Conservation (phyloP, 2,113 vertebrate genomes). For the Eonycteris spelaea region DNA sequence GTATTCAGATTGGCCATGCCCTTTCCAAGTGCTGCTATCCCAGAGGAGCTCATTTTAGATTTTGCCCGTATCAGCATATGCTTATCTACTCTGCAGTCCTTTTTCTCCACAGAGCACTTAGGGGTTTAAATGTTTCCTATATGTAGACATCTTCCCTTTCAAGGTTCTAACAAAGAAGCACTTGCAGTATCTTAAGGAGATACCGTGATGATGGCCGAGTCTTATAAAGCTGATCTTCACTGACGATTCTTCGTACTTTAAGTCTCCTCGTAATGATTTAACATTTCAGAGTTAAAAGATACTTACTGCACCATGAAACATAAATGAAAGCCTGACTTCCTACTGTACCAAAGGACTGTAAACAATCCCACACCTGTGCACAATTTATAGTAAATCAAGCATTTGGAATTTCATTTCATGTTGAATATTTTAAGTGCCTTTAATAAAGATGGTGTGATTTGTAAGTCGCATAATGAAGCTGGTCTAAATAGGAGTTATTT, state of each 20-base stretch:
- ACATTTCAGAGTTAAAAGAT: slow-evolving; percentile 6
- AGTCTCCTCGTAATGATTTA: neutral
- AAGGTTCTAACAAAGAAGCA: neutral
- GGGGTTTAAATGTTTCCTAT: neutral
- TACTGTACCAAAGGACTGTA: neutral
- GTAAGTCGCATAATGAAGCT: slow-evolving; percentile 59
- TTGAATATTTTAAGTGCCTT: slow-evolving; percentile 54
- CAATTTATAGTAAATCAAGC: slow-evolving; percentile 25
- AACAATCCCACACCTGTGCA: slow-evolving; percentile 47
- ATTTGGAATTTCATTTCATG: slow-evolving; percentile 25
- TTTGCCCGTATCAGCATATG: neutral
- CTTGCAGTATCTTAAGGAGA: neutral
- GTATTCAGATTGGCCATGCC: neutral
- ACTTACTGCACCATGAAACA: neutral
- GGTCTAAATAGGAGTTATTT: slow-evolving; percentile 49
- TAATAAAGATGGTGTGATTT: slow-evolving; percentile 69
- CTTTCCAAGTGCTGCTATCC: neutral
- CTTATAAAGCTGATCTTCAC: neutral
- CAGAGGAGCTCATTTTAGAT: neutral
- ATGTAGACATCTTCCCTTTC: neutral
- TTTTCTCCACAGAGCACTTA: neutral
- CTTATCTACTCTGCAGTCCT: neutral
- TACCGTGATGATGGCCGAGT: neutral
- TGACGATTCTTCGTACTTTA: neutral
- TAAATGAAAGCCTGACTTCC: slow-evolving; percentile 44